These are phyloP conservation scores for Hippocampus kuda DNA, from an alignment of 2,797 vertebrate genomes.

Conservation along the genomic window DNA sequence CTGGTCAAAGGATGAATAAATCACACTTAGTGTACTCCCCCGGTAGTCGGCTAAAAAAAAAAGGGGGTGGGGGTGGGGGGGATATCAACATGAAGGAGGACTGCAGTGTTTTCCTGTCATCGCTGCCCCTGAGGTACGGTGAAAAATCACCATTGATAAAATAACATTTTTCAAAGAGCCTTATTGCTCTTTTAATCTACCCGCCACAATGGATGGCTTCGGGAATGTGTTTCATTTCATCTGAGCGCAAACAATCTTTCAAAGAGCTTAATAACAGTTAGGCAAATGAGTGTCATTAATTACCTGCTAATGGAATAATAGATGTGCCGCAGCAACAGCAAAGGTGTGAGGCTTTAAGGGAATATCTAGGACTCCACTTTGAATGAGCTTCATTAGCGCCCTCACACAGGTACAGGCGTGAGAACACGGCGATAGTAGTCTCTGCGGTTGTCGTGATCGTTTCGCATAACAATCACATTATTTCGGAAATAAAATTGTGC, in stretches of 20 bases:
- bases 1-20: conserved; percentile 89
- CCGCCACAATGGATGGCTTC: conserved; percentile 83
- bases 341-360: conserved; percentile 46
- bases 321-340: conserved; percentile 70
- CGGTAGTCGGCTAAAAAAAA: conserved; percentile 68
- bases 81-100: conserved; percentile 90
- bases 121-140: conserved; percentile 78
- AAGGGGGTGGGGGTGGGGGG: conserved; percentile 6
- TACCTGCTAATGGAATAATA: conserved; percentile 87
- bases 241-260: conserved; percentile 83
- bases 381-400: conserved; percentile 63
- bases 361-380: conserved; percentile 49
- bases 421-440: conserved; percentile 58
- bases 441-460: conserved; percentile 46
- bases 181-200: conserved; percentile 91
- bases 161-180: conserved; percentile 95
- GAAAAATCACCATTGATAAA: conserved; percentile 95
- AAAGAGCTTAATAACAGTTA: conserved; percentile 82
- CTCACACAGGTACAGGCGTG: conserved; percentile 40
- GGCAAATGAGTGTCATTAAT: conserved; percentile 86
- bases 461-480: conserved; percentile 47
- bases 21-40: conserved; percentile 89
- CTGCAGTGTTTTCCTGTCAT: conserved; percentile 88
- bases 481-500: conserved; percentile 24
- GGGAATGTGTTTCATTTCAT: conserved; percentile 81